A percentile compares a stretch with the other conserved stretches of the same genome.
Evolutionary conservation across 2,888 invertebrate species (phyloP).

Genomic region (Hirtodrosophila histrioides): DNA sequence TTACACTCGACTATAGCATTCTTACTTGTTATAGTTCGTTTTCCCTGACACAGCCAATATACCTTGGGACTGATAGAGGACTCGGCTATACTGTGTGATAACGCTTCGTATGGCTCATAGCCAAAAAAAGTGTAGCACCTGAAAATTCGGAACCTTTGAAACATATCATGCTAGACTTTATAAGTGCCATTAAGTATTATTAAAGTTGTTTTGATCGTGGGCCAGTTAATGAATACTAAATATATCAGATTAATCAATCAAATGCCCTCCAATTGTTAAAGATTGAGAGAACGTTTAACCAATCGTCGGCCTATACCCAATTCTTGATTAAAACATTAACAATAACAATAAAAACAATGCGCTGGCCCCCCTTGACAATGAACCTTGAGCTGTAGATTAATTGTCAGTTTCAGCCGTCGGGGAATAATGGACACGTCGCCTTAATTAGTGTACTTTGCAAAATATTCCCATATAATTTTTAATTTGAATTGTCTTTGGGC

Average conservation of each 20-base stretch:
- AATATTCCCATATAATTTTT: background rate
- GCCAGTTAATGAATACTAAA: background rate
- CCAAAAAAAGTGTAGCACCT: conserved; percentile 27
- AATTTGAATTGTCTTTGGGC: conserved; percentile 7
- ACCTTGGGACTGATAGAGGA: background rate
- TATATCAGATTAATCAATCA: conserved; percentile 19
- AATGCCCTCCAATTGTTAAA: background rate
- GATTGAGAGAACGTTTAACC: conserved; percentile 4
- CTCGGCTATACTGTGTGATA: conserved; percentile 13
- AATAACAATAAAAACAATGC: conserved; percentile 21
- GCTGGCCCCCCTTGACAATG: conserved; percentile 50
- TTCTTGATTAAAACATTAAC: background rate
- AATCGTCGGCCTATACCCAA: no score
- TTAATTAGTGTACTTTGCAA: conserved; percentile 12
- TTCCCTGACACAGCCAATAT: background rate
- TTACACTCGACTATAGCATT: no score
- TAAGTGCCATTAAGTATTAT: conserved; percentile 9
- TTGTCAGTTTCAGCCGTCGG: background rate
- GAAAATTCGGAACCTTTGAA: conserved; percentile 22
- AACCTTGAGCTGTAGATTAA: conserved; percentile 53
- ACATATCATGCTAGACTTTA: conserved; percentile 26
- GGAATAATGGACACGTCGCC: conserved; percentile 32
- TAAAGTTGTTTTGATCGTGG: conserved; percentile 18
- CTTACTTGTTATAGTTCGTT: no score
- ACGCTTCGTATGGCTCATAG: conserved; percentile 13